phyloP scores from a whole-genome alignment of 1,140 invertebrate species.

The Micrasema longulum region DNA sequence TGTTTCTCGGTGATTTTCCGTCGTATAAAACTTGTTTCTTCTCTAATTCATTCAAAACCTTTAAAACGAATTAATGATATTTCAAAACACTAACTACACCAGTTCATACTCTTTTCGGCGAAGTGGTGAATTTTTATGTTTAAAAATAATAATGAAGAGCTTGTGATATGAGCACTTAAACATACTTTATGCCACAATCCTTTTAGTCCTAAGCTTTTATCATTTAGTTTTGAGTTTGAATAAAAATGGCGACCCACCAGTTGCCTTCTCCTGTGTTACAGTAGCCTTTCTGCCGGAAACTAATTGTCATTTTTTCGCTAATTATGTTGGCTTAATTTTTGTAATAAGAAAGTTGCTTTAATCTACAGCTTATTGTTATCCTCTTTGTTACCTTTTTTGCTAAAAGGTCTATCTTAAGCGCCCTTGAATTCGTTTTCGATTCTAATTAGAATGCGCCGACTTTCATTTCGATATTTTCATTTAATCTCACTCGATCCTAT shows the following conservation, averaged over 20 bases:
- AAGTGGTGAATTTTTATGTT: no score
- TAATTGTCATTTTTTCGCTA: slow-evolving; percentile 48
- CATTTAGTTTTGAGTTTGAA: not conserved
- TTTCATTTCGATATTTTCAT: slow-evolving; percentile 18
- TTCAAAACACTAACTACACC: no score
- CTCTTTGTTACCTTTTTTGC: slow-evolving; percentile 28
- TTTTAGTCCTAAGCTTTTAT: not conserved
- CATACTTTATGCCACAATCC: slow-evolving; percentile 8
- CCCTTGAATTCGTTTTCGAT: slow-evolving; percentile 27
- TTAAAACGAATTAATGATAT: no score
- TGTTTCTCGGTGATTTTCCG: no score
- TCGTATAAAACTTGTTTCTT: no score
- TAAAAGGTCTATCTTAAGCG: slow-evolving; percentile 15
- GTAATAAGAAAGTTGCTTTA: slow-evolving; percentile 34
- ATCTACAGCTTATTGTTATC: slow-evolving; percentile 37
- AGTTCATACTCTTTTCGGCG: no score
- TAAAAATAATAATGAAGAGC: not conserved
- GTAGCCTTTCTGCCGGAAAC: slow-evolving; percentile 6
- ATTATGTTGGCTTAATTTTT: slow-evolving; percentile 42
- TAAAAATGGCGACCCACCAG: slow-evolving; percentile 27
- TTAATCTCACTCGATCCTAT: not conserved
- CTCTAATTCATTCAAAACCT: no score
- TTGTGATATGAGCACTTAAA: no score
- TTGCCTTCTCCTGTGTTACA: not conserved
- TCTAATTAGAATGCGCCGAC: slow-evolving; percentile 1